Evolutionary conservation across 1,140 invertebrate genomes (phyloP).

Genomic region (Plectrocnemia conspersa): DNA sequence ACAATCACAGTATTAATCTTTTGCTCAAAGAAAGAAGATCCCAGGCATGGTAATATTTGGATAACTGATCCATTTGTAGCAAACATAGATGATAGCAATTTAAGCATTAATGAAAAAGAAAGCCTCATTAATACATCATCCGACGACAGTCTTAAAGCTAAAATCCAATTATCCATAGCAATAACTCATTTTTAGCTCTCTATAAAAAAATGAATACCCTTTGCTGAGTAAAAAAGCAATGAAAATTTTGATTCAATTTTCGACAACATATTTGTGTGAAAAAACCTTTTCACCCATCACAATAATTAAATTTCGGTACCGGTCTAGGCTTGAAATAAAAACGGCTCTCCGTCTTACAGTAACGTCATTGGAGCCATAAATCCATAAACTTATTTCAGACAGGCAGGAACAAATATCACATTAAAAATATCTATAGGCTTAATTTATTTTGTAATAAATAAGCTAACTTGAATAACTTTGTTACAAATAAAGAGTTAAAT

Average conservation of each 20-base stretch:
- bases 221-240: neutral
- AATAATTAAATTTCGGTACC: neutral
- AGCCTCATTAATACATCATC: neutral
- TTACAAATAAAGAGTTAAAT: too few species aligned
- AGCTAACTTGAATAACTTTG: too few species aligned
- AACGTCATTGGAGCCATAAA: too few species aligned
- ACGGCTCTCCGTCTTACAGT: too few species aligned
- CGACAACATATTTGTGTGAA: neutral
- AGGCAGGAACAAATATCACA: too few species aligned
- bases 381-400: too few species aligned
- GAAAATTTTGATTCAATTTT: constrained; percentile 3
- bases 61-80: neutral
- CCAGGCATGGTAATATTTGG: constrained; percentile 2
- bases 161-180: neutral
- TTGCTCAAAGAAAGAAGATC: too few species aligned
- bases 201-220: constrained; percentile 8
- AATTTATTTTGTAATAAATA: too few species aligned
- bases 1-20: too few species aligned
- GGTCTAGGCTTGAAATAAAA: neutral
- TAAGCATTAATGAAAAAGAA: constrained; percentile 2
- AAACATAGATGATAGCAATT: neutral
- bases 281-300: constrained; percentile 3
- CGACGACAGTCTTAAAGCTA: constrained; percentile 1
- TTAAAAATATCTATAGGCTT: too few species aligned
- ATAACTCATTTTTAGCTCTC: neutral